These are phyloP conservation scores for Pelmatolapia mariae DNA, from an alignment of 2,113 vertebrate species.

Conservation along the genomic window DNA sequence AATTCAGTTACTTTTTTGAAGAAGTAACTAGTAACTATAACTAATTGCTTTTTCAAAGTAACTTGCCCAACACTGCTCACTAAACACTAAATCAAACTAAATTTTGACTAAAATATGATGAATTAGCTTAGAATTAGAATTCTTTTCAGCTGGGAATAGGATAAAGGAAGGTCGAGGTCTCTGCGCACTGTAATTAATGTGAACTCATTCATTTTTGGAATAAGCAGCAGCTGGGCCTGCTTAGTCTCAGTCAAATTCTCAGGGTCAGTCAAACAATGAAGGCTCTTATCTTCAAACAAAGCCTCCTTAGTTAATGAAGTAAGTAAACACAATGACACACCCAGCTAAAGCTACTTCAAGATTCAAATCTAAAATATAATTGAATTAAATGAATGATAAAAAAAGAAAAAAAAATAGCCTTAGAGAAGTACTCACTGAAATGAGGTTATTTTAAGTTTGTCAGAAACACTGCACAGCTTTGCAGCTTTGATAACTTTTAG, in stretches of 20 bases:
- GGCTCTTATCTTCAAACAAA: slow-evolving; percentile 34
- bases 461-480: not conserved
- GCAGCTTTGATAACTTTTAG: not conserved
- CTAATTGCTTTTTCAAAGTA: no score
- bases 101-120: no score
- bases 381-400: not conserved
- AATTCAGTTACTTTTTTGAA: no score
- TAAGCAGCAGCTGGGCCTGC: not conserved
- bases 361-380: not conserved
- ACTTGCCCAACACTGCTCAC: no score
- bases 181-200: not conserved
- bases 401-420: not conserved
- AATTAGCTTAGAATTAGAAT: not conserved
- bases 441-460: not conserved
- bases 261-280: slow-evolving; percentile 42
- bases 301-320: not conserved
- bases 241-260: not conserved
- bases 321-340: slow-evolving; percentile 9
- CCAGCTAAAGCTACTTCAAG: not conserved
- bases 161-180: slow-evolving; percentile 26
- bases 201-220: not conserved
- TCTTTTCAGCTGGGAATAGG: not conserved
- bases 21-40: no score
- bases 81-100: no score
- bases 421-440: not conserved